A percentile compares a stretch with the other conserved stretches of the same genome.
Evolutionary conservation across 2,113 vertebrate species (phyloP).

Genomic region (Butorides virescens): DNA sequence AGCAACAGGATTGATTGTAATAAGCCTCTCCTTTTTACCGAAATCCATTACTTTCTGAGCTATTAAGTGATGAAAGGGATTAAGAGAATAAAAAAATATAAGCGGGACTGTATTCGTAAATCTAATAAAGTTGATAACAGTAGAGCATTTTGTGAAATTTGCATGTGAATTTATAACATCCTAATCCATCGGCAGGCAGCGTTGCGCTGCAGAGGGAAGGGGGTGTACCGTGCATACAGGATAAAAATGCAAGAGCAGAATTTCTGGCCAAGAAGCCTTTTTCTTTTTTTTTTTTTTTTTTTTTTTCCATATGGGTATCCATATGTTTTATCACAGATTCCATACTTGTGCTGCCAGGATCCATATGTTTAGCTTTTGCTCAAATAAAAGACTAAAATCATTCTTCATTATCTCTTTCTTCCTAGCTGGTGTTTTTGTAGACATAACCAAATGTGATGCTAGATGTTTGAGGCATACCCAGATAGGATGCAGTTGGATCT

Average conservation of each 20-base stretch:
- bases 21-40: slow-evolving; percentile 67
- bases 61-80: slow-evolving; percentile 80
- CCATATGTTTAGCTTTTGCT: slow-evolving; percentile 77
- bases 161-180: slow-evolving; percentile 75
- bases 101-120: slow-evolving; percentile 68
- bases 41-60: slow-evolving; percentile 77
- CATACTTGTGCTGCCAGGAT: slow-evolving; percentile 75
- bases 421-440: slow-evolving; percentile 63
- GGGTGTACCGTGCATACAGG: slow-evolving; percentile 45
- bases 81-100: slow-evolving; percentile 71
- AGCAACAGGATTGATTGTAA: slow-evolving; percentile 69
- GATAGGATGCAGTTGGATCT: background rate
- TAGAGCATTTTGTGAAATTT: slow-evolving; percentile 71
- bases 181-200: slow-evolving; percentile 66
- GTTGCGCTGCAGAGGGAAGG: slow-evolving; percentile 20
- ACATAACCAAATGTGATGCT: slow-evolving; percentile 35
- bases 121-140: slow-evolving; percentile 76
- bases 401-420: slow-evolving; percentile 73
- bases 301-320: slow-evolving; percentile 69
- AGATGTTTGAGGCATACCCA: background rate
- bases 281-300: background rate
- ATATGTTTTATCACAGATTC: slow-evolving; percentile 79
- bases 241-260: slow-evolving; percentile 72
- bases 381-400: slow-evolving; percentile 75
- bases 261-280: slow-evolving; percentile 67